These are phyloP conservation scores for Dipodomys merriami DNA, from an alignment of 2,113 vertebrate species.

Conservation along the genomic window DNA sequence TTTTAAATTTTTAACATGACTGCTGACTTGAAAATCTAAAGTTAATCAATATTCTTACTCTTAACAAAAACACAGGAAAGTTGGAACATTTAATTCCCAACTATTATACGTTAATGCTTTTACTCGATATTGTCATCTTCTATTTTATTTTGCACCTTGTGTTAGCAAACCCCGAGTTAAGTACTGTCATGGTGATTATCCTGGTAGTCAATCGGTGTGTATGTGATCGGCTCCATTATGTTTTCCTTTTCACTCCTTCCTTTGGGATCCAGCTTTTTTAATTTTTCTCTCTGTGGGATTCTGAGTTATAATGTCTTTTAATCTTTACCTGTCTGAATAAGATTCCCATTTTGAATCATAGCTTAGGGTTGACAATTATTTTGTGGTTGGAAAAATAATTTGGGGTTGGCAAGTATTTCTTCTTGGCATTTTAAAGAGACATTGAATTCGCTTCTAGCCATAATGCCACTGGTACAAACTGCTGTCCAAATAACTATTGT, in stretches of 20 bases:
- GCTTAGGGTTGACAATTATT: background rate
- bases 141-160: background rate
- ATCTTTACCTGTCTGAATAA: background rate
- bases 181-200: background rate
- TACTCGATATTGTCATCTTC: background rate
- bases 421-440: background rate
- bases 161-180: background rate
- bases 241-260: background rate
- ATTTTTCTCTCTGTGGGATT: conserved; percentile 12
- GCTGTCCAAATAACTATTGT: background rate
- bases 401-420: background rate
- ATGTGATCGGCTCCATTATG: background rate
- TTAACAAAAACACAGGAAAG: conserved; percentile 25
- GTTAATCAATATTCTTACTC: conserved; percentile 51
- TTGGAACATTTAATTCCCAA: background rate
- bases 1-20: conserved; percentile 42
- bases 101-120: background rate
- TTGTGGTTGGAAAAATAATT: background rate
- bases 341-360: background rate
- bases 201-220: background rate
- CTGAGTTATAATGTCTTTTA: background rate
- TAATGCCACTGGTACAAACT: background rate
- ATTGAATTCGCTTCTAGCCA: background rate
- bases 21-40: conserved; percentile 57
- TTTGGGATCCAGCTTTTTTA: background rate